Evolutionary conservation across 1,140 invertebrate species (phyloP), one percentile per base, ranked within the genome.

Genomic region (Panagrolaimus sp.): DNA sequence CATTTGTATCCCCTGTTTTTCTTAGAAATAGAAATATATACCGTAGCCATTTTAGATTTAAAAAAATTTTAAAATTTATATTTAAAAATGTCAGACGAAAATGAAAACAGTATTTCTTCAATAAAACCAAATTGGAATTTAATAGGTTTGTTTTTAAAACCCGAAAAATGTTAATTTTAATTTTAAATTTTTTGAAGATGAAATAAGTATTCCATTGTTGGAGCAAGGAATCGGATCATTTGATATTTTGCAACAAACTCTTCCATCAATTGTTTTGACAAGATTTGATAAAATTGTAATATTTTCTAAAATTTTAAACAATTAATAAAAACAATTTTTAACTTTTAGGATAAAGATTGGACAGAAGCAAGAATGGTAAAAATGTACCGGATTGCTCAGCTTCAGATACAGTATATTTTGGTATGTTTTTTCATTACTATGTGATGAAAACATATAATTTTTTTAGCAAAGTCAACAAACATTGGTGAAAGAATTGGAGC

Each of bases 121-220:
- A 21, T 58, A 0, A 58, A 58, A 4, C 52, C 52, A 21, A 28
- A 58, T 26, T 58, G 52, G 52, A 28, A 58, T 21, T 58, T 58
- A 28, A 58, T 58, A 12, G 52, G 52, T 58, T 26, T 17, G 1
- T 21, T 58, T 58, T 58, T 58, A n/a, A 52, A 8, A 21, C 3
- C 7, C 1, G 15, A 21, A 21, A 8, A 15, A 52, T 52, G 48
- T 8, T 12, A 8, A 12, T 52, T 0, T 52, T 9, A 52, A 52
- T 7, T 52, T n/a, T 2, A 9, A 15, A 12, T 12, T 17, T 4
- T 9, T 67, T 68, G 47, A 6, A 70, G 69, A 70, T 68, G 69
- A 70, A 38, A 70, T 70, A 9, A 68, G 64, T 21, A 68, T 70
- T 47, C 63, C 63, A n/a, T 45, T 70, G 7, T 66, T 70, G 63